Percentiles rank a stretch among this genome's conserved stretches.
These are phyloP conservation scores for Diadophis punctatus DNA, from an alignment of 2,113 vertebrate species.

Conservation along the genomic window DNA sequence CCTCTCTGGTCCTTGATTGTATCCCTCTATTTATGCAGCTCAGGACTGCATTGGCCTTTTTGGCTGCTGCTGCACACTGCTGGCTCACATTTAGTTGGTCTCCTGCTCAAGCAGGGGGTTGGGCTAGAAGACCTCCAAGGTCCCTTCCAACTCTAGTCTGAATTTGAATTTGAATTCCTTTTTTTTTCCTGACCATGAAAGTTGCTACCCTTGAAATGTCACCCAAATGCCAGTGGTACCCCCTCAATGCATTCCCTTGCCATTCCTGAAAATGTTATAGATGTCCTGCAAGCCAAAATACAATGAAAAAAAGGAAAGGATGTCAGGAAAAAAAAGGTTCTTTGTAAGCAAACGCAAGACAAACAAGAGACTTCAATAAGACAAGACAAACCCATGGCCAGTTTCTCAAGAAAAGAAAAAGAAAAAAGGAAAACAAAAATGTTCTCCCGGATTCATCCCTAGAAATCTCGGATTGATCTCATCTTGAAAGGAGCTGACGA, in stretches of 20 bases:
- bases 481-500: conserved; percentile 13
- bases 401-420: neutral
- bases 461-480: neutral
- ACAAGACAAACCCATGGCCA: conserved; percentile 1
- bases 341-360: neutral
- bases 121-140: neutral
- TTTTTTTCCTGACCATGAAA: neutral
- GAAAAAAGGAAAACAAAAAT: neutral
- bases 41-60: too few species aligned
- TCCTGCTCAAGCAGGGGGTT: neutral
- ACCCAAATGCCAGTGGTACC: neutral
- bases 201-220: neutral
- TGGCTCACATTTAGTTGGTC: too few species aligned
- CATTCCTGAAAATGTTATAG: neutral
- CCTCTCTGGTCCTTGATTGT: too few species aligned
- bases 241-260: neutral
- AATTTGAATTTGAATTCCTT: neutral
- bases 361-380: neutral
- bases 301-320: neutral
- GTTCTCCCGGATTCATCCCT: neutral
- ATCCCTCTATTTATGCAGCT: too few species aligned
- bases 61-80: too few species aligned
- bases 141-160: neutral
- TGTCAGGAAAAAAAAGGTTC: neutral
- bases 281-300: neutral